Percentiles rank a stretch among this genome's conserved stretches.
Evolutionary conservation across 2,888 invertebrate species (phyloP).

Genomic region (Ashinkailepas kermadecensis): DNA sequence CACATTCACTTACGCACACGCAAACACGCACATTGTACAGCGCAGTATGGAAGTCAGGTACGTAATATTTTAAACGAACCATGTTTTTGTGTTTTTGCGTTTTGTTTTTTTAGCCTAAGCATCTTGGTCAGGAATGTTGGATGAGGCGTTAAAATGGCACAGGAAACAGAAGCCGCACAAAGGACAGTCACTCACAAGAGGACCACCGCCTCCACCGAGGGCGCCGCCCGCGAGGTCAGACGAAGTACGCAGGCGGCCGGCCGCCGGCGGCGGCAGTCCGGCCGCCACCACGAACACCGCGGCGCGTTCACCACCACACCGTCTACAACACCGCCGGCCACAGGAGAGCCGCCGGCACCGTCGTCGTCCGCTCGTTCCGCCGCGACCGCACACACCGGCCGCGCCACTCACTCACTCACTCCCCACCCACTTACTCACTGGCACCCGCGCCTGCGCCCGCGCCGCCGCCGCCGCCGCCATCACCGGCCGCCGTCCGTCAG

Average conservation of each 20-base stretch:
- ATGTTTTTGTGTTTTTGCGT: not conserved
- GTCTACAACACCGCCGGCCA: not conserved
- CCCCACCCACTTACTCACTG: not conserved
- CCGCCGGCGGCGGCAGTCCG: no score
- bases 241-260: no score
- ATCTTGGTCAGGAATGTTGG: slow-evolving; percentile 7
- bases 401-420: not conserved
- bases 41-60: not conserved
- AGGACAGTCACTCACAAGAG: not conserved
- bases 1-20: not conserved
- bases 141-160: not conserved
- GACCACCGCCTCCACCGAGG: no score
- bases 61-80: slow-evolving; percentile 5
- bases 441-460: not conserved
- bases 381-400: not conserved
- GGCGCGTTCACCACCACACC: no score
- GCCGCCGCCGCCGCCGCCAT: not conserved
- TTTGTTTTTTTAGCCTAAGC: not conserved
- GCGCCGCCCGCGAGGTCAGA: no score
- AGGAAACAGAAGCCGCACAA: not conserved
- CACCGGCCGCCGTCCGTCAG: not conserved
- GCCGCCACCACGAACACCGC: no score
- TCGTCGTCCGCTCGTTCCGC: not conserved
- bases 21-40: not conserved
- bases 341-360: not conserved